These are phyloP conservation scores for Promerops cafer DNA, from an alignment of 2,113 vertebrate genomes.

Conservation along the genomic window DNA sequence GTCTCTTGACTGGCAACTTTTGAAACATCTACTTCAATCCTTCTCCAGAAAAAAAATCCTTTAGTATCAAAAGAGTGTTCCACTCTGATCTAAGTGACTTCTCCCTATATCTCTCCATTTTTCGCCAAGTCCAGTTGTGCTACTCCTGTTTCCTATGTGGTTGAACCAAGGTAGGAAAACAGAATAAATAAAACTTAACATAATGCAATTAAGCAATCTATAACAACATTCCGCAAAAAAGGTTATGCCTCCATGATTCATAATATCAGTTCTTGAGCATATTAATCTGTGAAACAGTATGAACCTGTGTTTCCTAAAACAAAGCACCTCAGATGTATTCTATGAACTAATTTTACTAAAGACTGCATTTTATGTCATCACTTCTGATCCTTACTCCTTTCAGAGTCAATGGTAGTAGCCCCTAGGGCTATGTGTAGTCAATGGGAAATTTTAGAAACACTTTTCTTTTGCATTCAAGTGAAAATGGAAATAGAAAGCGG, in stretches of 20 bases:
- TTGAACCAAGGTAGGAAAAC: background rate
- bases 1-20: background rate
- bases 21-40: background rate
- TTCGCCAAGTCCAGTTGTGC: background rate
- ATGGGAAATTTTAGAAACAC: background rate
- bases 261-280: background rate
- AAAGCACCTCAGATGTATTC: background rate
- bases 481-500: background rate
- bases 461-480: background rate
- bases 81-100: background rate
- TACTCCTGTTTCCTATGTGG: background rate
- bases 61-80: background rate
- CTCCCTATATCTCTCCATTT: background rate
- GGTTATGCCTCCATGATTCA: background rate
- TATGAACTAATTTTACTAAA: background rate
- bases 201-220: background rate
- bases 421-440: background rate
- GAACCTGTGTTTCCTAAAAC: background rate
- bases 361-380: background rate
- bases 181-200: background rate
- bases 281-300: background rate
- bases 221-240: background rate
- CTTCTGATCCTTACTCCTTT: background rate
- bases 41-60: background rate
- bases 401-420: background rate